Conservation (phyloP, 2,113 vertebrate species). For the Australoheros scitulus region DNA sequence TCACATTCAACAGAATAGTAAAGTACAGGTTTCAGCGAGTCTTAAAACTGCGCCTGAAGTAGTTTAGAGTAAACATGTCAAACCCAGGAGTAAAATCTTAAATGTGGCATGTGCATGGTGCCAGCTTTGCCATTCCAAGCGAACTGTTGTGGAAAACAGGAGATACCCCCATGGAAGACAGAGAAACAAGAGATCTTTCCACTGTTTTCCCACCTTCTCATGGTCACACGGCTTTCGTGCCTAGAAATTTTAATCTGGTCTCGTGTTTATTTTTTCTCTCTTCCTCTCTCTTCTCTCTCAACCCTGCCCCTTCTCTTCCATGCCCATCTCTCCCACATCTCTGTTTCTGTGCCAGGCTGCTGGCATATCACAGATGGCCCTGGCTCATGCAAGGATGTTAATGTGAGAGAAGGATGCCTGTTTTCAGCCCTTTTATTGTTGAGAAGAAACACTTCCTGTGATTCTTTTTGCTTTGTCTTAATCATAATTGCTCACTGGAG, state of each 20-base stretch:
- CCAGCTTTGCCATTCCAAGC: not conserved
- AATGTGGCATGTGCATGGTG: not conserved
- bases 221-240: slow-evolving; percentile 55
- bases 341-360: slow-evolving; percentile 50
- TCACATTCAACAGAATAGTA: slow-evolving; percentile 9
- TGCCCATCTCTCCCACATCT: slow-evolving; percentile 48
- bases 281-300: not conserved
- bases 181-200: slow-evolving; percentile 46
- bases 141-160: not conserved
- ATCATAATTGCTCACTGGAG: slow-evolving; percentile 19
- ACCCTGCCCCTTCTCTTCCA: slow-evolving; percentile 19
- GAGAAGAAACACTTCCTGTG: slow-evolving; percentile 28
- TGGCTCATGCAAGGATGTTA: slow-evolving; percentile 60
- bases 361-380: slow-evolving; percentile 69
- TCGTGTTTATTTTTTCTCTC: slow-evolving; percentile 41
- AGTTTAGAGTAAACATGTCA: not conserved
- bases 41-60: not conserved
- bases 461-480: slow-evolving; percentile 27
- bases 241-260: slow-evolving; percentile 60
- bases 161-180: slow-evolving; percentile 4
- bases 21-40: slow-evolving; percentile 8
- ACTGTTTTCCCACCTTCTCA: slow-evolving; percentile 34
- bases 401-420: slow-evolving; percentile 55
- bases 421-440: slow-evolving; percentile 43
- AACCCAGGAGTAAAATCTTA: not conserved